phyloP scores from a whole-genome alignment of 2,113 vertebrate genomes.

The Axis porcinus region DNA sequence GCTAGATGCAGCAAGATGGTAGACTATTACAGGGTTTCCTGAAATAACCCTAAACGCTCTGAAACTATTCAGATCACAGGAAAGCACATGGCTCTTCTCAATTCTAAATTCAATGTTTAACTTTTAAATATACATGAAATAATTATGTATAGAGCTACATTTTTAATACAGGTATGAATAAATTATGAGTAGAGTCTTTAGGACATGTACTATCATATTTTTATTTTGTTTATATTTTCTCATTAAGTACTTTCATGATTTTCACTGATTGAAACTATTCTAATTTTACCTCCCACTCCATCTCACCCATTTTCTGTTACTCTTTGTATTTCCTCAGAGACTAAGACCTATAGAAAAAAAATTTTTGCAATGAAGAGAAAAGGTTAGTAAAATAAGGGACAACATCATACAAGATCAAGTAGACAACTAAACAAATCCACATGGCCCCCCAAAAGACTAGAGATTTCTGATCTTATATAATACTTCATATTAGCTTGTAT shows the following conservation, averaged over 20 bases:
- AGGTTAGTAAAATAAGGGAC: neutral
- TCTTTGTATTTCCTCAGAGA: neutral
- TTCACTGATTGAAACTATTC: neutral
- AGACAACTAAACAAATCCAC: neutral
- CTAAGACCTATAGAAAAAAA: neutral
- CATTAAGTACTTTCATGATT: conserved; percentile 16
- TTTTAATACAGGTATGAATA: conserved; percentile 53
- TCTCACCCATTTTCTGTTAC: neutral
- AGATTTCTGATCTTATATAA: neutral
- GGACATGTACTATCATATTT: neutral
- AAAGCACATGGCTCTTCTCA: neutral
- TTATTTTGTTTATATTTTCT: neutral
- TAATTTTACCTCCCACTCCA: neutral
- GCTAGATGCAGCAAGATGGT: neutral
- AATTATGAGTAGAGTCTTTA: conserved; percentile 17
- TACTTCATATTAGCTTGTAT: neutral
- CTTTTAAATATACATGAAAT: conserved; percentile 48
- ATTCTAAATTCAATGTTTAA: conserved; percentile 44
- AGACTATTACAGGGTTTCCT: neutral
- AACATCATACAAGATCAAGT: neutral
- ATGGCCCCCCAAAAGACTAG: neutral
- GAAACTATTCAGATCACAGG: neutral
- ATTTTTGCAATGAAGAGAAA: neutral
- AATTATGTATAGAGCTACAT: conserved; percentile 17
- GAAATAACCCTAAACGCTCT: neutral